Evolutionary conservation across 1,140 invertebrate genomes (phyloP), one percentile per base, ranked within the genome.

Genomic region (Leguminivora glycinivorella): DNA sequence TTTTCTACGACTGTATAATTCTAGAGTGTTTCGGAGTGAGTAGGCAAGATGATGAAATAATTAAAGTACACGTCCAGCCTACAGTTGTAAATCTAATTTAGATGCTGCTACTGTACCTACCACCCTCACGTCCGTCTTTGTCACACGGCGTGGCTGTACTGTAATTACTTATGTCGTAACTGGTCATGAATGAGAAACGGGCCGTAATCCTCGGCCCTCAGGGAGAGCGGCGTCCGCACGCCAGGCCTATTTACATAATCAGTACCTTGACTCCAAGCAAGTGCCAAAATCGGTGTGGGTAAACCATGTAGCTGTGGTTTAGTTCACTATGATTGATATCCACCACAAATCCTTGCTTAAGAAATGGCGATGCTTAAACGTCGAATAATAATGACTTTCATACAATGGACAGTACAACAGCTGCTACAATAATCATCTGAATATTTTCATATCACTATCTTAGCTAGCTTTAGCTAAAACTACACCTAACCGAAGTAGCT

Each of bases 161-260:
- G 25, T 63, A 63, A 63, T 63, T 63, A 63, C 58, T 63, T 31
- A 69, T 60, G 72, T 77, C 78, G 75, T 80, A 83, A 82, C 73
- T 75, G 82, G 77, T 81, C 77, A 79, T 70, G 76, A 84, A 84
- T 84, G 79, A 81, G 78, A 84, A 87, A 83, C 80, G 76, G 75
- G 56, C 67, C 69, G 77, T 80, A 84, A 83, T 82, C 76, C 72
- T 70, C 67, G 69, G 70, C 81, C 82, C 81, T 82, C 77, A 73
- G 79, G 76, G 81, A 76, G 77, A 74, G 70, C 66, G 68, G 73
- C 71, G 40, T 31, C 19, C 19, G 68, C 75, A 74, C 73, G 75
- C 73, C 75, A 74, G 78, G n/a, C 17, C 68, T 72, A 60, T 68
- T 72, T 52, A 52, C 17, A 52, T 52, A 52, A 52, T 52, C 47